phyloP scores from a whole-genome alignment of 2,113 vertebrate genomes.

The Ailurus styani region DNA sequence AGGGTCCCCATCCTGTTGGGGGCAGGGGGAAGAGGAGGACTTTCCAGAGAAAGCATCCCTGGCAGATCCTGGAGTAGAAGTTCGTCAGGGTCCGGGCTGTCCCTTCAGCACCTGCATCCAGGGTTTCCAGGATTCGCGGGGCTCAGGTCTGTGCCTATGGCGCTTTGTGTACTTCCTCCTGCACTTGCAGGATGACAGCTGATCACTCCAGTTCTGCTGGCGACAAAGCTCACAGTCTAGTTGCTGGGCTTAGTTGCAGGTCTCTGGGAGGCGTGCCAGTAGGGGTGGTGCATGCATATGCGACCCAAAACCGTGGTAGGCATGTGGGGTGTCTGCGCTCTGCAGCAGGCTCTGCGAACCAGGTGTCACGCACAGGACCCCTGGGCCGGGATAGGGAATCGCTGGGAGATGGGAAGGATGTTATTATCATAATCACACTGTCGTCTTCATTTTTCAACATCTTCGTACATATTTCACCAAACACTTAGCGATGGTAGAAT shows the following conservation, averaged over 20 bases:
- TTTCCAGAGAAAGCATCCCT: neutral
- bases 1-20: neutral
- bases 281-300: neutral
- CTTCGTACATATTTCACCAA: neutral
- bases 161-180: neutral
- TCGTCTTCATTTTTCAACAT: neutral
- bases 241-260: neutral
- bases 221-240: neutral
- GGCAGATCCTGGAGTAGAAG: neutral
- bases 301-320: fast-evolving
- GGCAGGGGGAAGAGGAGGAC: neutral
- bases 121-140: fast-evolving
- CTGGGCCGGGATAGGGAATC: neutral
- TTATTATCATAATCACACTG: neutral
- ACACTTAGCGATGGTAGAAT: neutral
- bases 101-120: neutral
- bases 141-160: neutral
- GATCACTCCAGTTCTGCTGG: neutral
- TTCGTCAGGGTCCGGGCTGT: neutral
- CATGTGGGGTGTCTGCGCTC: neutral
- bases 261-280: neutral
- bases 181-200: neutral
- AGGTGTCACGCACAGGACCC: neutral
- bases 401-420: neutral
- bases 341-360: neutral